These are phyloP conservation scores for Sitta europaea DNA, from an alignment of 2,113 vertebrate species.

Conservation along the genomic window DNA sequence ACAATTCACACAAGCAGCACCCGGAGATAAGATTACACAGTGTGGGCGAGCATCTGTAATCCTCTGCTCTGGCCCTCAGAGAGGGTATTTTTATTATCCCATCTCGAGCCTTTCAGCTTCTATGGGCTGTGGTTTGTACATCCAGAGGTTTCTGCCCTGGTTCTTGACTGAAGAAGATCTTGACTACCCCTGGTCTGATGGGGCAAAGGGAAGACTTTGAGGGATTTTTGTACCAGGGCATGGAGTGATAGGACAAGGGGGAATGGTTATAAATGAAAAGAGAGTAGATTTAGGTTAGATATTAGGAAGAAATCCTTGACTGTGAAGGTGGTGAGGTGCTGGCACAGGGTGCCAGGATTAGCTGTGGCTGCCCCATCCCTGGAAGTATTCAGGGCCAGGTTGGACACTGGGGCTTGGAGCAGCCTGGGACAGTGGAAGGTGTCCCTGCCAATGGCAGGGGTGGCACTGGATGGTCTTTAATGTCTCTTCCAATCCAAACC, in stretches of 20 bases:
- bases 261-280: neutral
- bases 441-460: neutral
- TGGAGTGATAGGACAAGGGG: neutral
- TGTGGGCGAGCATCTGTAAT: neutral
- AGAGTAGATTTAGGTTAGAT: neutral
- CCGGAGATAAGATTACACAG: neutral
- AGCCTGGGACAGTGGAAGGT: neutral
- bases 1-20: neutral
- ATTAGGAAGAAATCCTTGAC: neutral
- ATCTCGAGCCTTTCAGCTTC: neutral
- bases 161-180: neutral
- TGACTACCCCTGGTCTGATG: too few species aligned
- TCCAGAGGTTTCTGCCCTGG: neutral
- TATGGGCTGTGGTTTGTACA: neutral
- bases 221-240: neutral
- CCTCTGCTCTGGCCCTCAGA: neutral
- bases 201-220: neutral
- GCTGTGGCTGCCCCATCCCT: neutral
- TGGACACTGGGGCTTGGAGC: rapidly evolving
- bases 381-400: neutral
- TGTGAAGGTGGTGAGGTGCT: neutral
- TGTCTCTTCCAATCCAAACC: neutral
- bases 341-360: neutral
- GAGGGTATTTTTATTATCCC: neutral
- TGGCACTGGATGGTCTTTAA: neutral